Conservation (phyloP, 2,888 invertebrate genomes). For the Melanostoma scalare region DNA sequence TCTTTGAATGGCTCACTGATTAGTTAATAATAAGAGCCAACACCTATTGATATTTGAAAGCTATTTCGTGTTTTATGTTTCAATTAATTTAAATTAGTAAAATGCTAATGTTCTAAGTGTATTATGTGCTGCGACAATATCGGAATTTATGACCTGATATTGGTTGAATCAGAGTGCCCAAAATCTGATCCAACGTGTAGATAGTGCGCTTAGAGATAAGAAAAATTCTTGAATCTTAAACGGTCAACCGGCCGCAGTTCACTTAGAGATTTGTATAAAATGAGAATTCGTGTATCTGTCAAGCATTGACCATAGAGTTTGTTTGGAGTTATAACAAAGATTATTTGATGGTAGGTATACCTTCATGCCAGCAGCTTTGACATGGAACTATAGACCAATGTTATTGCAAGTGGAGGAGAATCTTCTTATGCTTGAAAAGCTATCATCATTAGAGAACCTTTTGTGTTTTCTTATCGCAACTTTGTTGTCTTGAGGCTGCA, state of each 20-base stretch:
- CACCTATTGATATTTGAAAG: conserved; percentile 64
- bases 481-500: neutral
- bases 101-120: conserved; percentile 52
- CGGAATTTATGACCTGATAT: conserved; percentile 60
- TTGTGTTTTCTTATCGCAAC: conserved; percentile 15
- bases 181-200: conserved; percentile 53
- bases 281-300: conserved; percentile 53
- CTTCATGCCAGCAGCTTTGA: conserved; percentile 6
- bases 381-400: neutral
- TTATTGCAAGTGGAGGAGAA: neutral
- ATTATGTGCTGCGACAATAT: conserved; percentile 24
- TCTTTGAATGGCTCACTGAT: conserved; percentile 57
- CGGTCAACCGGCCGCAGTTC: conserved; percentile 27
- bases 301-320: conserved; percentile 34
- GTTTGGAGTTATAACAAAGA: conserved; percentile 42
- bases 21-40: conserved; percentile 47
- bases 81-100: conserved; percentile 70
- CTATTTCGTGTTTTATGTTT: conserved; percentile 72
- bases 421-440: conserved; percentile 1
- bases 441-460: neutral
- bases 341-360: conserved; percentile 19
- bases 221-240: conserved; percentile 51
- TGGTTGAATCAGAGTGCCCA: conserved; percentile 50
- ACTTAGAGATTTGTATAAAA: conserved; percentile 31
- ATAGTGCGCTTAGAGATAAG: conserved; percentile 51